phyloP scores from a whole-genome alignment of 2,888 invertebrate genomes.

The Pristionchus maxplancki region DNA sequence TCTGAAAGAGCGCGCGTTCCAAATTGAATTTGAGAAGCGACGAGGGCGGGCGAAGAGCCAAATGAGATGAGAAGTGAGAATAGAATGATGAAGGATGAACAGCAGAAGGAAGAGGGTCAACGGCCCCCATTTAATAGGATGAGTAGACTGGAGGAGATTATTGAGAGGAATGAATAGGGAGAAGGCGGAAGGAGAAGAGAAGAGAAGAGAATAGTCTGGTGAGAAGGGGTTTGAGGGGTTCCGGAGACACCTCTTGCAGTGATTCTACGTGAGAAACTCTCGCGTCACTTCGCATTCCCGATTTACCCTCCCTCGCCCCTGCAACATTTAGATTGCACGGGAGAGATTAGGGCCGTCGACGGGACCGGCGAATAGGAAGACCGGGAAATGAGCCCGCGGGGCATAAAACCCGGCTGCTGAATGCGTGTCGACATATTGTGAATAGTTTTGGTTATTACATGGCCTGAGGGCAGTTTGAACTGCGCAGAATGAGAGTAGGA shows the following conservation, averaged over 20 bases:
- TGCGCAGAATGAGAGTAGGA: neutral
- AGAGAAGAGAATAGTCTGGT: neutral
- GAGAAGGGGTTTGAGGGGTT: neutral
- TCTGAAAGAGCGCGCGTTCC: neutral
- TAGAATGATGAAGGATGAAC: neutral
- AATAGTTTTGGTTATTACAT: constrained; percentile 22
- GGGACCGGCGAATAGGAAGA: neutral
- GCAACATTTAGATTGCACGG: neutral
- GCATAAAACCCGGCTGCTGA: constrained; percentile 37
- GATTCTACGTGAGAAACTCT: neutral
- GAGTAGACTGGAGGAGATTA: constrained; percentile 7
- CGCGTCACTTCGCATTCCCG: neutral
- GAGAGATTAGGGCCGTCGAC: neutral
- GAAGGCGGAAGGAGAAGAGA: neutral
- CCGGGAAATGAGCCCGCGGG: constrained; percentile 42
- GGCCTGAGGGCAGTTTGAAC: neutral
- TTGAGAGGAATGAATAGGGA: neutral
- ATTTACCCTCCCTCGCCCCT: constrained; percentile 3
- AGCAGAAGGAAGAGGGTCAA: neutral
- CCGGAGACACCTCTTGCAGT: neutral
- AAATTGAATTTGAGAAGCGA: constrained; percentile 26
- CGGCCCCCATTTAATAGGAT: neutral
- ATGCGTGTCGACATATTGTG: neutral
- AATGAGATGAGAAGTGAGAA: constrained; percentile 15
- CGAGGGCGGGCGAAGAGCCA: neutral